Base-by-base conservation (phyloP, 2,113 vertebrate genomes). In the Chinchilla lanigera region DNA sequence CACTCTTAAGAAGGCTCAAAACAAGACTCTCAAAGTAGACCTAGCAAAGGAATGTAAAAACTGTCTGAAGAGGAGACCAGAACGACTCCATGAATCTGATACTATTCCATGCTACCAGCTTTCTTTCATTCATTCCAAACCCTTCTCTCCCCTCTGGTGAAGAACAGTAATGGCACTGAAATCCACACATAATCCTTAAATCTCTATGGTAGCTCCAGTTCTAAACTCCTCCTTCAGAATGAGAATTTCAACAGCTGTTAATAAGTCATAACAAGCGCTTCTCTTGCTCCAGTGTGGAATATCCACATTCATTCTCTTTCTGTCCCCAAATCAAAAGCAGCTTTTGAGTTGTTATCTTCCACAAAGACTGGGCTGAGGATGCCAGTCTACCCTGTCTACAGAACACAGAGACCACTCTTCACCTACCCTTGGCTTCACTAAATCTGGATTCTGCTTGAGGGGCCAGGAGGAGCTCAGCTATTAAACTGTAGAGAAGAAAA, bases 141-240 rank as follows among this genome's bases (percentile, higher is more conserved):
- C 4, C 3, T 65, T 11, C 44, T 67, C 14, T 73, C 41, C 77
- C n/a, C 69, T 90, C 71, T 41, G n/a, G 83, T 86, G 86, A 89
- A 89, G 89, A 91, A 95, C 58, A 94, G 88, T 90, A 93, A 92
- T 77, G 54, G 52, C 92, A 95, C 0, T 95, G 71, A 96, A 93
- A 91, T 91, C 83, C 83, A 97, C 63, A 96, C 89, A 87, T 87
- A 97, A 97, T 90, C 94, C 92, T 93, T 93, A 93, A 95, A 91
- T 91, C 86, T 96, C 95, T 56, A 30, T 78, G 93, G 77, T 93
- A 89, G 86, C 96, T 94, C 77, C n/a, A 61, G 86, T 96, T 97
- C 90, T 95, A 69, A 97, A 90, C 80, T 81, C n/a, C 52, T 90
- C 75, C 94, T 92, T 96, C 41, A 86, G 47, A 73, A 86, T 67